phyloP scores from a whole-genome alignment of 2,888 invertebrate genomes.

The Artemia sp. region DNA sequence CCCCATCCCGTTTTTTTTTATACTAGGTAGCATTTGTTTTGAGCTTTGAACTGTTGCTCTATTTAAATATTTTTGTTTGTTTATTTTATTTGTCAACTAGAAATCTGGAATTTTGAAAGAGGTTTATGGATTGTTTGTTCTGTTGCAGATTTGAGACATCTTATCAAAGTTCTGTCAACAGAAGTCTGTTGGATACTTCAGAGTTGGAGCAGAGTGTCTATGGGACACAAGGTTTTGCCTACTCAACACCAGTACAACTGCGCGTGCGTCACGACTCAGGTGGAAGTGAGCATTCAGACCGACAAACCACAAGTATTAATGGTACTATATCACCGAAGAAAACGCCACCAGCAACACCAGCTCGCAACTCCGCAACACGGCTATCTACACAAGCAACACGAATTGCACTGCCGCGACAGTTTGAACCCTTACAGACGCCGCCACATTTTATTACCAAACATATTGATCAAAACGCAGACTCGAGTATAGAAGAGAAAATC shows the following conservation, averaged over 20 bases:
- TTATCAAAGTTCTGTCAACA: neutral
- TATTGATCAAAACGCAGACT: conserved; percentile 1
- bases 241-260: neutral
- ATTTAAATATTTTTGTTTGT: too few species aligned
- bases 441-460: conserved; percentile 5
- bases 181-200: neutral
- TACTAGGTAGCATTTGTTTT: too few species aligned
- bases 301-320: neutral
- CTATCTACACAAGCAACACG: neutral
- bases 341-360: conserved; percentile 6
- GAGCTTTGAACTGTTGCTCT: too few species aligned
- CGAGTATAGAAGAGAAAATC: neutral
- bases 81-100: too few species aligned
- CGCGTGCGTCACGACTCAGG: neutral
- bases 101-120: too few species aligned
- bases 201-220: neutral
- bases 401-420: neutral
- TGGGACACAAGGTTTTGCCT: neutral
- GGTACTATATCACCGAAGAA: neutral
- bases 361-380: conserved; percentile 10
- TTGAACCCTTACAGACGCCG: conserved; percentile 5
- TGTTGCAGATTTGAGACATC: neutral
- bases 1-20: too few species aligned
- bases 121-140: neutral
- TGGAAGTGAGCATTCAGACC: conserved; percentile 3